Percentiles rank a stretch among this genome's conserved stretches.
These are phyloP conservation scores for Blera fallax DNA, from an alignment of 2,888 invertebrate species.

Conservation along the genomic window DNA sequence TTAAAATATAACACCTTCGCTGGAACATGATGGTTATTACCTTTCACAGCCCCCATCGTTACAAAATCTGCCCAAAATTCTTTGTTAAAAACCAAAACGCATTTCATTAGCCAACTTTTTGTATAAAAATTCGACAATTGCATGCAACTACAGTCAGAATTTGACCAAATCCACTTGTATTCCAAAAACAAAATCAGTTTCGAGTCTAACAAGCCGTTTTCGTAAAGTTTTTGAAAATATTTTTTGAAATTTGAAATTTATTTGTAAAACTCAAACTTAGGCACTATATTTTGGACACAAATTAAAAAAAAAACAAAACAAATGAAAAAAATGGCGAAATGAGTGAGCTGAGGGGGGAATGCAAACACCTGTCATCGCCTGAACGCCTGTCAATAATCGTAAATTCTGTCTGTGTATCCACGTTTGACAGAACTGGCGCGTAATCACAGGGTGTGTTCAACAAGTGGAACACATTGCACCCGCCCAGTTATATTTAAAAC, in stretches of 20 bases:
- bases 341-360: neutral
- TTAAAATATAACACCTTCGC: too few species aligned
- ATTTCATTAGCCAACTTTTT: neutral
- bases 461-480: neutral
- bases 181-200: neutral
- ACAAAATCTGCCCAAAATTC: too few species aligned
- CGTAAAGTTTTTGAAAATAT: neutral
- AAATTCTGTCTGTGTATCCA: neutral
- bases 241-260: neutral
- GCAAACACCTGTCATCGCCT: neutral
- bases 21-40: too few species aligned
- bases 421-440: neutral
- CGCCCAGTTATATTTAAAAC: neutral
- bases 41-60: too few species aligned
- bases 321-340: neutral
- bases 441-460: neutral
- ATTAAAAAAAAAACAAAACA: neutral
- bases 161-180: too few species aligned
- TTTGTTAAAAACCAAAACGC: too few species aligned
- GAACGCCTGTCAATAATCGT: slow-evolving; percentile 6
- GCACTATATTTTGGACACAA: neutral
- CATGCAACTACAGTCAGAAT: neutral
- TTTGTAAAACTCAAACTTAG: neutral
- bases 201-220: neutral
- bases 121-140: neutral